Percentiles rank a stretch among this genome's conserved stretches.
Evolutionary conservation across 2,113 vertebrate species (phyloP).

Genomic region (Tenrec ecaudatus): DNA sequence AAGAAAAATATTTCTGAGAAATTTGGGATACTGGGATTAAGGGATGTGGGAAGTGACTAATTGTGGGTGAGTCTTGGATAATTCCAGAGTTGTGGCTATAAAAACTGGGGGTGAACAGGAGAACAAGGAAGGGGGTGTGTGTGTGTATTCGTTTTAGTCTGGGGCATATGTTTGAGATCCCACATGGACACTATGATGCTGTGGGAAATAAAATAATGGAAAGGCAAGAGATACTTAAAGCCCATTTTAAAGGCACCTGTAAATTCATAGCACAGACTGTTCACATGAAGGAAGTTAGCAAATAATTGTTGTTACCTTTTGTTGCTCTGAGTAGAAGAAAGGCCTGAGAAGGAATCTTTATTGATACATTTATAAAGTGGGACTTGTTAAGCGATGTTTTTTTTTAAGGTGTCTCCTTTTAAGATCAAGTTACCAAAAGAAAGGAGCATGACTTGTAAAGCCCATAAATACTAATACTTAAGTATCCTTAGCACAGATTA

Average conservation of each 20-base stretch:
- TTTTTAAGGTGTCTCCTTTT: conserved; percentile 19
- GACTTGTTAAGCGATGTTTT: conserved; percentile 22
- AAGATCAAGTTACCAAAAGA: conserved; percentile 26
- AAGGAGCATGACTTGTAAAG: conserved; percentile 9
- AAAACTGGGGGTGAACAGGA: not conserved
- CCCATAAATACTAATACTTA: not conserved
- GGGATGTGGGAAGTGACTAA: not conserved
- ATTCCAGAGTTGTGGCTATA: not conserved
- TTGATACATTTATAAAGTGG: conserved; percentile 24
- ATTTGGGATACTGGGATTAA: not conserved
- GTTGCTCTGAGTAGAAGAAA: conserved; percentile 15
- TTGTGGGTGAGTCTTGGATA: not conserved
- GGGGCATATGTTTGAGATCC: not conserved
- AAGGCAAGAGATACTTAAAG: conserved; percentile 10
- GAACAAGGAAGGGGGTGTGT: not conserved
- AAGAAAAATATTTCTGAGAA: not conserved
- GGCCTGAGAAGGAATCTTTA: not conserved
- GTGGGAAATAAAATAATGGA: conserved; percentile 39
- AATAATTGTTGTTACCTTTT: conserved; percentile 46
- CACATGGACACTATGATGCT: not conserved
- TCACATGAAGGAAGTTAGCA: not conserved
- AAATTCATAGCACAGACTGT: not conserved
- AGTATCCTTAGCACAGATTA: conserved; percentile 39
- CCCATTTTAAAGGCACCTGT: not conserved
- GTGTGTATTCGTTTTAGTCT: not conserved